phyloP scores from a whole-genome alignment of 2,888 invertebrate genomes.

The Aspidiotus rigidus region DNA sequence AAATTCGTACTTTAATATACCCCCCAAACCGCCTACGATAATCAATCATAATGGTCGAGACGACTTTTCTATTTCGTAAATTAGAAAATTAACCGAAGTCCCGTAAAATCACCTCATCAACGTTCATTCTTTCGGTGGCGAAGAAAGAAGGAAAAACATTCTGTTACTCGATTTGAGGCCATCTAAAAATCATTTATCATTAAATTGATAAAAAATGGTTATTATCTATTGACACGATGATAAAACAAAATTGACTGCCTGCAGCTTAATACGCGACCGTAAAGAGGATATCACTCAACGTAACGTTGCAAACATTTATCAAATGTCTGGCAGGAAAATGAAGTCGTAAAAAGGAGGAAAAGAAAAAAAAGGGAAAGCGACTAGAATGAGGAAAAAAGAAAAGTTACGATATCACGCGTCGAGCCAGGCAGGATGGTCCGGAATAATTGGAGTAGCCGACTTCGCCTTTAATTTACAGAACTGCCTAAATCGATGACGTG shows the following conservation, averaged over 20 bases:
- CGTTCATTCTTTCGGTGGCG: no score
- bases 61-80: no score
- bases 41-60: no score
- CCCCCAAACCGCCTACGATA: no score
- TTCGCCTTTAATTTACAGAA: neutral
- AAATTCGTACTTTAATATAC: no score
- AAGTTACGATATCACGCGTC: neutral
- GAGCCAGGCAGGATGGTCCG: no score
- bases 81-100: no score
- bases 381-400: neutral
- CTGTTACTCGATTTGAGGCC: neutral
- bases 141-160: neutral
- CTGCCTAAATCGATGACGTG: neutral
- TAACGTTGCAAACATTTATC: slow-evolving; percentile 10
- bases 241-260: slow-evolving; percentile 17
- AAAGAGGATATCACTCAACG: slow-evolving; percentile 17
- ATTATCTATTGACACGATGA: slow-evolving; percentile 8
- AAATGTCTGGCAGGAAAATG: slow-evolving; percentile 11
- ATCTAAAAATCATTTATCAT: slow-evolving; percentile 16
- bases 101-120: no score
- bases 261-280: neutral
- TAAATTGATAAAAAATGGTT: slow-evolving; percentile 3
- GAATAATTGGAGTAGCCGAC: no score
- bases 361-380: slow-evolving; percentile 1
- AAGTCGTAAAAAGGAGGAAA: slow-evolving; percentile 7